Percentiles rank a stretch among this genome's conserved stretches.
Evolutionary conservation across 2,113 vertebrate genomes (phyloP).

Genomic region (Macroglossus sobrinus): DNA sequence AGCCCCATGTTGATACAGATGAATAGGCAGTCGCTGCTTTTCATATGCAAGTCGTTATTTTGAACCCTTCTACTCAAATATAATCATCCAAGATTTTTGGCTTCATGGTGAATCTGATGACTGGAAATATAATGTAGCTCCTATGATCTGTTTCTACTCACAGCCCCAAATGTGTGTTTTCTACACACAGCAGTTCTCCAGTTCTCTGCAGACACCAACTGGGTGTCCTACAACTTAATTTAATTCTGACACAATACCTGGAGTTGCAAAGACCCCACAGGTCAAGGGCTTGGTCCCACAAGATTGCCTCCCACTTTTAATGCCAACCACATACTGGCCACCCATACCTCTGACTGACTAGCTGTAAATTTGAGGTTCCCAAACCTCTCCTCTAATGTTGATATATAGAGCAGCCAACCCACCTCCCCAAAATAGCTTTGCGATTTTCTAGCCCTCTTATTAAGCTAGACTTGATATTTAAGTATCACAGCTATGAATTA

Average conservation of each 20-base stretch:
- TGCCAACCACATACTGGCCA: too few species aligned
- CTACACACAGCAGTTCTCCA: background rate
- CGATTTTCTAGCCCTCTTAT: background rate
- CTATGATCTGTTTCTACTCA: background rate
- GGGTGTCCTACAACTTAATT: background rate
- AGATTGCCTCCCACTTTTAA: too few species aligned
- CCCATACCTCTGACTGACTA: too few species aligned
- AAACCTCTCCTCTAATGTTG: background rate
- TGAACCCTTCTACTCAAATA: background rate
- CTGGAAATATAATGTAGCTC: background rate
- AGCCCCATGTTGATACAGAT: background rate
- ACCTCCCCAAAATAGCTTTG: background rate
- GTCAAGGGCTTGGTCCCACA: too few species aligned
- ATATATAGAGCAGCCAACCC: background rate
- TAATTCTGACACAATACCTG: background rate
- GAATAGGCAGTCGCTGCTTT: background rate
- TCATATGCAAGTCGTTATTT: background rate
- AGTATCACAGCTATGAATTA: background rate
- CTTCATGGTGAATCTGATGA: background rate
- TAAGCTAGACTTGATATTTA: background rate
- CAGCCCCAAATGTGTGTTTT: background rate
- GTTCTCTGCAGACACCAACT: background rate
- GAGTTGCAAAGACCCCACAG: background rate
- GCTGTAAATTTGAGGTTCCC: too few species aligned
- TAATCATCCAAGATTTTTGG: background rate